Conservation (phyloP, 1,140 invertebrate species). For the Triops longicaudatus region DNA sequence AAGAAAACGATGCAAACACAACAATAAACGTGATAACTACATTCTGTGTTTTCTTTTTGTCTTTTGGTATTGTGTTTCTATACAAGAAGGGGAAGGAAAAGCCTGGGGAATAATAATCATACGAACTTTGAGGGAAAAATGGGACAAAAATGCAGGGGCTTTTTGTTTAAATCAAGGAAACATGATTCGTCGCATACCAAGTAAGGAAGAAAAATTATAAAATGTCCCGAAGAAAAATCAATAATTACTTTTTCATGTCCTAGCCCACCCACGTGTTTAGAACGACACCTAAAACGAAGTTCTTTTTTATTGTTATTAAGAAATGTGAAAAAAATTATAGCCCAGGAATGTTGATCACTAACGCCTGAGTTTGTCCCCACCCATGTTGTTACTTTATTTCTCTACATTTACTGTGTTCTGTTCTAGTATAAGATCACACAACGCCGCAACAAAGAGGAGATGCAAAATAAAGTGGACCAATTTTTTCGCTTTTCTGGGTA, state of each 20-base stretch:
- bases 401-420: conserved; percentile 14
- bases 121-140: not conserved
- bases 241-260: not conserved
- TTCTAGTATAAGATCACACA: not conserved
- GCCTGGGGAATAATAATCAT: not conserved
- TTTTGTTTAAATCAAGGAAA: not conserved
- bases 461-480: conserved; percentile 2
- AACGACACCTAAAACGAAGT: too few species aligned
- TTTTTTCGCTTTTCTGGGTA: conserved; percentile 19
- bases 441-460: not conserved
- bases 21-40: not conserved
- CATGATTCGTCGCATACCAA: not conserved
- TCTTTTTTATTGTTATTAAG: not conserved
- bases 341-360: not conserved
- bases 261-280: not conserved
- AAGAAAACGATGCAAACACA: not conserved
- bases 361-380: not conserved
- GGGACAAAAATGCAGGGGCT: not conserved
- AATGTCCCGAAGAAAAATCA: not conserved
- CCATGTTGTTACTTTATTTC: not conserved
- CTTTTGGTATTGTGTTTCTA: conserved; percentile 13
- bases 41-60: not conserved
- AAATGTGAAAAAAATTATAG: not conserved
- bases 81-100: conserved; percentile 8
- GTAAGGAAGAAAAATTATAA: not conserved